Evolutionary conservation across 2,113 vertebrate species (phyloP), one percentile per base, ranked within the genome.

Genomic region (Butastur rufipennis): DNA sequence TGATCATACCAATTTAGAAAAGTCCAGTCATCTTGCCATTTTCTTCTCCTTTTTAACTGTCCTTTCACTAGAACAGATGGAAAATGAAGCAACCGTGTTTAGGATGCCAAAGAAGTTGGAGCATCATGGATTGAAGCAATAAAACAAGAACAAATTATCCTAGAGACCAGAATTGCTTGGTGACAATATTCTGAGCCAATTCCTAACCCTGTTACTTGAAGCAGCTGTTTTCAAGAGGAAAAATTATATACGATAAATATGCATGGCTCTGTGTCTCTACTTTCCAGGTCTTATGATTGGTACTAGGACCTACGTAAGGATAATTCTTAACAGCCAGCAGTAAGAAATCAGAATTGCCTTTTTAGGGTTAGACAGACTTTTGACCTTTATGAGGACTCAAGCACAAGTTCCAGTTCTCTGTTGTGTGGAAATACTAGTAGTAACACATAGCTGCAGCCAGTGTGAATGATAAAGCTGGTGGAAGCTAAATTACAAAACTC

Each of bases 301-400:
- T 50, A 52, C 31, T 25, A 11, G 27, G 36, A 80, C 38, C 26
- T 61, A 43, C 2, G 0, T 5, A 36, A 1, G 0, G 25, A 61
- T n/a, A 2, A 40, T 7, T 62, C 55, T 47, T 11, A 68, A n/a
- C 17, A 77, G 56, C 15, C 9, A 59, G 9, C 15, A 61, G 6
- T 22, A 47, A n/a, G 61, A 68, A 66, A 53, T 7, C 9, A n/a
- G 14, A 89, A 55, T 20, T 72, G 38, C 34, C 27, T 6, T 61
- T 75, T 20, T 2, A 50, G 38, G 16, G 11, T 73, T 27, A 80
- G 42, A 84, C 25, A 63, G 18, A 19, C 47, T 81, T 80, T 11
- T 38, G 20, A 66, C 10, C 59, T 72, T 79, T 19, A 32, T 0
- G 3, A 89, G 68, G 43, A 71, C 1, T 0, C 5, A 1, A 4